phyloP scores from a whole-genome alignment of 2,888 invertebrate genomes.

The Eulithis prunata region DNA sequence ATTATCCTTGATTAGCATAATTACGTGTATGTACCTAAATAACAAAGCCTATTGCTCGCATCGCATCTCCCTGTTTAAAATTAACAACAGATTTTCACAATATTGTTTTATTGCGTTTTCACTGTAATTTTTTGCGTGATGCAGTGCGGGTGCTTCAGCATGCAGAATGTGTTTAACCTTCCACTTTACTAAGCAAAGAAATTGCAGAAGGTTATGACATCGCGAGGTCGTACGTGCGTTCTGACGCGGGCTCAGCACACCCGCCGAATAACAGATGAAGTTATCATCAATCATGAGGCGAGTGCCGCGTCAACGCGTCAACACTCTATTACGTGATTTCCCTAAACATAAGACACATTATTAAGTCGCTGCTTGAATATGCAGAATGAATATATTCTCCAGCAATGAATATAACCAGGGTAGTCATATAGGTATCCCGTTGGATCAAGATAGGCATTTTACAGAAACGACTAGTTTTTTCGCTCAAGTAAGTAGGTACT shows the following conservation, averaged over 20 bases:
- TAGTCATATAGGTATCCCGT: background rate
- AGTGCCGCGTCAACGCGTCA: too few species aligned
- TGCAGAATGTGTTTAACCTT: background rate
- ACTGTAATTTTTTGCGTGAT: constrained; percentile 2
- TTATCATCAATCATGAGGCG: constrained; percentile 6
- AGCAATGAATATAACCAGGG: background rate
- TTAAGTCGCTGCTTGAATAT: background rate
- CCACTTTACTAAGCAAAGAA: constrained; percentile 7
- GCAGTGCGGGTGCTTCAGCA: background rate
- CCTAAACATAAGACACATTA: background rate
- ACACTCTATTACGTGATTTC: constrained; percentile 2
- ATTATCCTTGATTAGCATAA: constrained; percentile 52
- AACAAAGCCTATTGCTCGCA: constrained; percentile 7
- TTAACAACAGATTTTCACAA: constrained; percentile 15
- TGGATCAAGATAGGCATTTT: constrained; percentile 7
- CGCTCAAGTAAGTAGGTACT: too few species aligned
- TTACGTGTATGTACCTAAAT: constrained; percentile 27
- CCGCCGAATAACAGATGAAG: background rate
- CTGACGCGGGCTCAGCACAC: background rate
- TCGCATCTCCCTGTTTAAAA: constrained; percentile 1
- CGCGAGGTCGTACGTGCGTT: constrained; percentile 5
- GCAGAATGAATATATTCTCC: background rate
- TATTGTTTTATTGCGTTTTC: constrained; percentile 3
- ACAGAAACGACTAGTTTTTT: constrained; percentile 6
- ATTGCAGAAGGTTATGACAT: constrained; percentile 10